Percentiles rank a stretch among this genome's conserved stretches.
phyloP scores from a whole-genome alignment of 2,797 vertebrate species.

The Harpagifer antarcticus region DNA sequence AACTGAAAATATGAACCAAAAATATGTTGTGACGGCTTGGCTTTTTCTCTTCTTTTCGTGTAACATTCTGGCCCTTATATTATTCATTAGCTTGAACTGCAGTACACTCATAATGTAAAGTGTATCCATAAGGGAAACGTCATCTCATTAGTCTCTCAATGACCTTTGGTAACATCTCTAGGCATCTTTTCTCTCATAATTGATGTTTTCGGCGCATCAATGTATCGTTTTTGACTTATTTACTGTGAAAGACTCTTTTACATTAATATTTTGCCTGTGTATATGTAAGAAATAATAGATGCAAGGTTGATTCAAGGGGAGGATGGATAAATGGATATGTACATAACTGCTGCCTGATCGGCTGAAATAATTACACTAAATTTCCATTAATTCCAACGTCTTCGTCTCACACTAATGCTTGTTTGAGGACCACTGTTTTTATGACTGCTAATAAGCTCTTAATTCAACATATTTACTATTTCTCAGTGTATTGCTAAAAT shows the following conservation, averaged over 20 bases:
- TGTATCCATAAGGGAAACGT: slow-evolving; percentile 23
- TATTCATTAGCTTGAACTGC: slow-evolving; percentile 52
- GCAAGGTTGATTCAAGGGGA: slow-evolving; percentile 1
- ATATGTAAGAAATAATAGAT: slow-evolving; percentile 25
- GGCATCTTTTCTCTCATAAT: slow-evolving; percentile 29
- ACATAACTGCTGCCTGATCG: background rate
- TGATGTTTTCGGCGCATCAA: slow-evolving; percentile 23
- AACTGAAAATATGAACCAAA: slow-evolving; percentile 68
- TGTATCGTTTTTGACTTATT: slow-evolving; percentile 32
- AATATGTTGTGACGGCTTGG: slow-evolving; percentile 64
- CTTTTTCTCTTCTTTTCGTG: slow-evolving; percentile 33
- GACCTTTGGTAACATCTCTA: slow-evolving; percentile 29
- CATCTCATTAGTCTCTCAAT: slow-evolving; percentile 39
- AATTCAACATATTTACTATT: background rate
- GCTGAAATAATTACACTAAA: background rate
- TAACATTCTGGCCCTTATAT: slow-evolving; percentile 29
- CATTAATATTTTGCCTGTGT: slow-evolving; percentile 24
- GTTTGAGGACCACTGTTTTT: background rate
- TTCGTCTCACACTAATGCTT: background rate
- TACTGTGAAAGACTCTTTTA: slow-evolving; percentile 27
- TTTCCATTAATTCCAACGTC: background rate
- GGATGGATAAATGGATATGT: background rate
- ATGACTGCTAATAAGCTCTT: background rate
- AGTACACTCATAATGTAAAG: slow-evolving; percentile 40
- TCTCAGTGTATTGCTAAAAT: too few species aligned